Conservation (phyloP, 2,888 invertebrate genomes). For the Bombyx huttoni region DNA sequence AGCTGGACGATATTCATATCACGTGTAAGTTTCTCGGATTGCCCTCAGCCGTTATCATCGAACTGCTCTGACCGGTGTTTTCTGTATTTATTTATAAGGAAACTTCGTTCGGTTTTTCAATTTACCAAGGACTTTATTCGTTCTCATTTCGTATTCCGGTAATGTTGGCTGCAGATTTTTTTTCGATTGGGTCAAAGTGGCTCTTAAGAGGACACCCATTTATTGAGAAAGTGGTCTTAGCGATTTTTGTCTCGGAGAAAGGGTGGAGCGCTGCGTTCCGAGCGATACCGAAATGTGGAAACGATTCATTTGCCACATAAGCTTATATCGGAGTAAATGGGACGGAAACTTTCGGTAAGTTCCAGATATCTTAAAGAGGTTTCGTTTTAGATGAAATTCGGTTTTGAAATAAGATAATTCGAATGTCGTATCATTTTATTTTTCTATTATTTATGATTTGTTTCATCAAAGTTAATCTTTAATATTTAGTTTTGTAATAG, state of each 20-base stretch:
- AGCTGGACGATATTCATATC: neutral
- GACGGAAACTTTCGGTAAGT: neutral
- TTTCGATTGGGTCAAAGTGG: constrained; percentile 17
- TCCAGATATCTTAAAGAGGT: neutral
- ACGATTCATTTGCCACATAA: neutral
- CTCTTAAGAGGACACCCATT: constrained; percentile 10
- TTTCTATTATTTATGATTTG: too few species aligned
- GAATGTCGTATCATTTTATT: too few species aligned
- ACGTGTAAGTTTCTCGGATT: neutral
- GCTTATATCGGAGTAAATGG: neutral
- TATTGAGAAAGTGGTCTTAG: constrained; percentile 17
- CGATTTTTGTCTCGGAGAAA: constrained; percentile 14
- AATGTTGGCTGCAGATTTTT: constrained; percentile 18
- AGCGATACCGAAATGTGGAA: neutral
- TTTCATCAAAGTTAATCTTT: too few species aligned
- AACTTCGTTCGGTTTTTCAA: constrained; percentile 27
- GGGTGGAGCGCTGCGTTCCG: neutral
- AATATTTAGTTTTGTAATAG: too few species aligned
- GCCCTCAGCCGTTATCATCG: neutral
- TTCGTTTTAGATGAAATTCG: neutral
- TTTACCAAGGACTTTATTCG: constrained; percentile 26
- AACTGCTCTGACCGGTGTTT: constrained; percentile 16
- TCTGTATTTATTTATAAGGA: constrained; percentile 23
- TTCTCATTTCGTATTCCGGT: constrained; percentile 25
- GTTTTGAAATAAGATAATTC: too few species aligned